Percentiles rank a stretch among this genome's conserved stretches.
phyloP scores from a whole-genome alignment of 2,888 invertebrate genomes.

The Linhomoeus sp. region DNA sequence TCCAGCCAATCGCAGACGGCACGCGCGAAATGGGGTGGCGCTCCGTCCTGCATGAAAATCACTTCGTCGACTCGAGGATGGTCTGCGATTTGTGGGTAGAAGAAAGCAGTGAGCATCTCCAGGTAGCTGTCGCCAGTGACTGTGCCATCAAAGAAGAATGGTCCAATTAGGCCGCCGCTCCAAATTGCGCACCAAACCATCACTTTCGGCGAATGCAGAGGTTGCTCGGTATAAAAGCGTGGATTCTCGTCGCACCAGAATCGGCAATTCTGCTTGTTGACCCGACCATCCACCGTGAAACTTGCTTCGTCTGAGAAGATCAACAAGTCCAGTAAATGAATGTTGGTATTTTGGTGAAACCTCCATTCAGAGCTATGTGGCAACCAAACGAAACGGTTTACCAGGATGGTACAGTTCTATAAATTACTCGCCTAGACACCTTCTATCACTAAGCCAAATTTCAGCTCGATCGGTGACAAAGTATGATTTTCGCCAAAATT shows the following conservation, averaged over 20 bases:
- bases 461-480: no score
- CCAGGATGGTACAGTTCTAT: no score
- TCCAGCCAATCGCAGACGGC: neutral
- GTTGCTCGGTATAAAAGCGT: neutral
- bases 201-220: neutral
- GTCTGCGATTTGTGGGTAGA: neutral
- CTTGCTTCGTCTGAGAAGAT: neutral
- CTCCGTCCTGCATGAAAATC: constrained; percentile 1
- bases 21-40: neutral
- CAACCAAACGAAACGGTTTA: no score
- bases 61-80: neutral
- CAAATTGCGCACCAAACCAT: constrained; percentile 1
- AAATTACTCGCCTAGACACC: no score
- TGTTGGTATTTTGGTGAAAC: no score
- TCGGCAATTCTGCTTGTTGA: neutral
- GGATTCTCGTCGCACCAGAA: constrained; percentile 1
- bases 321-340: no score
- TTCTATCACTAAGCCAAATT: no score
- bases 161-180: neutral
- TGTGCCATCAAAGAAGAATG: constrained; percentile 1
- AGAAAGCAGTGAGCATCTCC: neutral
- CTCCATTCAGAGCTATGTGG: no score
- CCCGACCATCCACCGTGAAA: neutral
- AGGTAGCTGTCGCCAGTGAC: neutral
- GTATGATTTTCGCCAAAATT: no score